Evolutionary conservation across 2,113 vertebrate genomes (phyloP).

Genomic region (Orycteropus afer): DNA sequence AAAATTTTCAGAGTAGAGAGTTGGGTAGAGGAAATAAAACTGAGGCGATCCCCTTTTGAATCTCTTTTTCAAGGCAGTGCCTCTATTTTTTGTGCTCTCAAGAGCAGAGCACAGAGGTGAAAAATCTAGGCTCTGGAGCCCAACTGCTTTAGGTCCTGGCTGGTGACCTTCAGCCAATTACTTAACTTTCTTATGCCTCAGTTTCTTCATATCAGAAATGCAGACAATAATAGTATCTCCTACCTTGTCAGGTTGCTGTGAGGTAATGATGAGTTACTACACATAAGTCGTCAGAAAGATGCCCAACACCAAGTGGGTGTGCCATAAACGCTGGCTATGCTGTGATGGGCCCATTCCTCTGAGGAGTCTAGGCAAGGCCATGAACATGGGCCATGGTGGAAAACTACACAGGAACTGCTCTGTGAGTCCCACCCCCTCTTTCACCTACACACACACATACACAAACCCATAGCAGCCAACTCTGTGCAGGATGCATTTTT

Average conservation of each 20-base stretch:
- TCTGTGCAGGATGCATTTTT: background rate
- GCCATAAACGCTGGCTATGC: accelerated
- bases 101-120: background rate
- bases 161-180: background rate
- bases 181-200: background rate
- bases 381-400: accelerated
- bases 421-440: background rate
- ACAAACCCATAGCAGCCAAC: background rate
- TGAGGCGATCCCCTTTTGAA: background rate
- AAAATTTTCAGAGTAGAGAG: background rate
- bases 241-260: background rate
- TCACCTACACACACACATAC: background rate
- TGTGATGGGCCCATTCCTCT: accelerated
- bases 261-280: background rate
- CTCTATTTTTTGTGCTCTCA: background rate
- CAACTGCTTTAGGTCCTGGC: background rate
- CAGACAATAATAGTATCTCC: background rate
- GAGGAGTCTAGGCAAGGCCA: background rate
- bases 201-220: background rate
- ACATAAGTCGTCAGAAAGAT: accelerated
- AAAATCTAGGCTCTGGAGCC: background rate
- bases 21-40: background rate
- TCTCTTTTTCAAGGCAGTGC: background rate
- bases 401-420: background rate
- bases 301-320: accelerated